phyloP scores from a whole-genome alignment of 2,113 vertebrate species.

The Genyomyrus donnyi region DNA sequence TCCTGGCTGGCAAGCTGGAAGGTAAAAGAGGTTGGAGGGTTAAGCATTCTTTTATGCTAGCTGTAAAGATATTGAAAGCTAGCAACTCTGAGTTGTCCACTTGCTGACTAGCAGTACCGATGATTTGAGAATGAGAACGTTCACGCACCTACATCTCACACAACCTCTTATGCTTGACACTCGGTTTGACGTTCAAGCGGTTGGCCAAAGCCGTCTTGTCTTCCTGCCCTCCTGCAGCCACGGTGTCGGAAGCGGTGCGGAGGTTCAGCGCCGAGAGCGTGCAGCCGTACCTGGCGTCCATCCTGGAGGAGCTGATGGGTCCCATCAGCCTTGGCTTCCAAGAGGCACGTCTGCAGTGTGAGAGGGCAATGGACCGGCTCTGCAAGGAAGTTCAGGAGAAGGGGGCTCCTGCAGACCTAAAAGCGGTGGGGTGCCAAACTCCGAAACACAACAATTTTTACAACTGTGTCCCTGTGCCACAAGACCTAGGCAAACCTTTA shows the following conservation, averaged over 20 bases:
- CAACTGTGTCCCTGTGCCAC: not conserved
- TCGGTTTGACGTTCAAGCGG: not conserved
- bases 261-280: slow-evolving; percentile 66
- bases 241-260: slow-evolving; percentile 62
- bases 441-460: not conserved
- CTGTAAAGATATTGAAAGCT: not conserved
- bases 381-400: slow-evolving; percentile 58
- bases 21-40: slow-evolving; percentile 48
- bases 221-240: slow-evolving; percentile 44
- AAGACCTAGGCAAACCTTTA: not conserved
- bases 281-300: slow-evolving; percentile 72
- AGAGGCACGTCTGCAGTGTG: slow-evolving; percentile 66
- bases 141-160: not conserved
- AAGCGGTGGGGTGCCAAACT: slow-evolving; percentile 55
- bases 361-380: slow-evolving; percentile 66
- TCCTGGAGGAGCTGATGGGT: slow-evolving; percentile 79
- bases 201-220: not conserved
- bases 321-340: slow-evolving; percentile 71
- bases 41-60: not conserved
- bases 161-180: not conserved
- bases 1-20: slow-evolving; percentile 78
- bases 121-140: not conserved
- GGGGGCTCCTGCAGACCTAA: slow-evolving; percentile 48
- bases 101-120: not conserved
- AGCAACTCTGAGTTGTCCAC: not conserved